These are phyloP conservation scores for Beroe forskalii DNA, from an alignment of 37 sponge, comb jelly and placozoan species.

Conservation along the genomic window DNA sequence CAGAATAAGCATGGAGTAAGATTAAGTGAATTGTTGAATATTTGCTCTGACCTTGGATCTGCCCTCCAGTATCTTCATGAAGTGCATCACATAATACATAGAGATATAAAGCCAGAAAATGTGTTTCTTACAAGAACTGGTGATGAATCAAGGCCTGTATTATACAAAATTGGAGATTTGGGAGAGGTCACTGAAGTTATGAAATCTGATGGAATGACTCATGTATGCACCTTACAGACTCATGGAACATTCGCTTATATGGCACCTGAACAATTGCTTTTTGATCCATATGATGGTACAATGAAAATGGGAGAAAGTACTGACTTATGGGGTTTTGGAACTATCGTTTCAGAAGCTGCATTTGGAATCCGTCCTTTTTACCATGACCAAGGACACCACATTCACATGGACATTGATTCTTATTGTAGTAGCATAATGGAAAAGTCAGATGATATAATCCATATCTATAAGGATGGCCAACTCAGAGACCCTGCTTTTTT, in stretches of 20 bases:
- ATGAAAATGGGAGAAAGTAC: constrained; percentile 65
- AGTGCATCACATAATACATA: constrained; percentile 55
- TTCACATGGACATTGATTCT: constrained; percentile 31
- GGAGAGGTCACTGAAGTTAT: constrained; percentile 62
- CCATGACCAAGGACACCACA: constrained; percentile 59
- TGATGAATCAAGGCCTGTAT: not conserved
- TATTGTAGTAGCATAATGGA: constrained; percentile 41
- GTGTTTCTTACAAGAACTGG: constrained; percentile 8
- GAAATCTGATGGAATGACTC: constrained; percentile 65
- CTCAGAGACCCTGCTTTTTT: constrained; percentile 36
- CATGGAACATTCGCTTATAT: constrained; percentile 60
- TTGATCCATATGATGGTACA: constrained; percentile 59
- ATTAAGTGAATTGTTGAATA: not conserved
- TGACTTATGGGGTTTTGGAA: constrained; percentile 58
- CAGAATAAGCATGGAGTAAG: constrained; percentile 46
- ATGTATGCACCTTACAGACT: constrained; percentile 32
- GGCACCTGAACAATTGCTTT: constrained; percentile 54
- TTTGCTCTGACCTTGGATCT: constrained; percentile 24
- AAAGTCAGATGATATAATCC: constrained; percentile 52
- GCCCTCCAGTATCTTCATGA: constrained; percentile 51
- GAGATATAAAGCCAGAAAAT: constrained; percentile 57
- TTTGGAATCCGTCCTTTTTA: constrained; percentile 43
- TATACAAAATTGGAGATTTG: constrained; percentile 57
- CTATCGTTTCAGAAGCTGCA: constrained; percentile 52
- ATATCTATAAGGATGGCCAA: constrained; percentile 38